Percentiles rank a stretch among this genome's conserved stretches.
Conservation (phyloP, 2,113 vertebrate genomes). For the Montifringilla adamsi region DNA sequence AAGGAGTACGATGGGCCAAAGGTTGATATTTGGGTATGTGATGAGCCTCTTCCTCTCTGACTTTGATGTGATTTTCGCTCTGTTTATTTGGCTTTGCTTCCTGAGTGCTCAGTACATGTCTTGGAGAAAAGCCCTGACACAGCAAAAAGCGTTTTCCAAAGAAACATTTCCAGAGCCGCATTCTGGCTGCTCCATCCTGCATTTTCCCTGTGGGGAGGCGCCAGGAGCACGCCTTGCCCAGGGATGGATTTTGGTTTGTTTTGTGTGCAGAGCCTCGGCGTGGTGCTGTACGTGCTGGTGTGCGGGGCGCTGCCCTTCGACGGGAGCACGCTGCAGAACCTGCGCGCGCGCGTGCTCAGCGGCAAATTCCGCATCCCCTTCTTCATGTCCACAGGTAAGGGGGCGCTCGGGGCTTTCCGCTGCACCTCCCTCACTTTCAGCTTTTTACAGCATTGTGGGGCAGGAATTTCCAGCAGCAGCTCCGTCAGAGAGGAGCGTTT, state of each 20-base stretch:
- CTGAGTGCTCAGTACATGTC: accelerated
- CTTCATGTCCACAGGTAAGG: slow-evolving; percentile 98
- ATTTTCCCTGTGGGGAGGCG: accelerated
- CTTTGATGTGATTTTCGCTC: neutral
- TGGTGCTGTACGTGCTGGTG: slow-evolving; percentile 95
- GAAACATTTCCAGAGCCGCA: accelerated
- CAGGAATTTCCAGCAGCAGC: neutral
- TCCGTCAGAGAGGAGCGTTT: neutral
- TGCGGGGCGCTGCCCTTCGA: slow-evolving; percentile 96
- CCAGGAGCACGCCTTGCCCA: accelerated
- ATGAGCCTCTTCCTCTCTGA: neutral
- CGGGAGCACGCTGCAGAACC: slow-evolving; percentile 96
- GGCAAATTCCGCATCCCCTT: slow-evolving; percentile 98
- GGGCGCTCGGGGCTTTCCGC: neutral
- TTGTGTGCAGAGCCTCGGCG: slow-evolving; percentile 86
- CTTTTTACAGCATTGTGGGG: accelerated
- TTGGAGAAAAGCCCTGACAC: neutral
- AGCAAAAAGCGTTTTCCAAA: neutral
- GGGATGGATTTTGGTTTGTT: neutral
- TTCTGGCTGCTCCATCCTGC: accelerated
- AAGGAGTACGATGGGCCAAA: slow-evolving; percentile 98
- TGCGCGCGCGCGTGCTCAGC: slow-evolving; percentile 93
- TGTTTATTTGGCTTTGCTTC: neutral
- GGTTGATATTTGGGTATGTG: slow-evolving; percentile 95
- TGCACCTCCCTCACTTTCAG: accelerated